Base-by-base conservation (phyloP, 2,797 vertebrate genomes). In the Orestias chungarensis region DNA sequence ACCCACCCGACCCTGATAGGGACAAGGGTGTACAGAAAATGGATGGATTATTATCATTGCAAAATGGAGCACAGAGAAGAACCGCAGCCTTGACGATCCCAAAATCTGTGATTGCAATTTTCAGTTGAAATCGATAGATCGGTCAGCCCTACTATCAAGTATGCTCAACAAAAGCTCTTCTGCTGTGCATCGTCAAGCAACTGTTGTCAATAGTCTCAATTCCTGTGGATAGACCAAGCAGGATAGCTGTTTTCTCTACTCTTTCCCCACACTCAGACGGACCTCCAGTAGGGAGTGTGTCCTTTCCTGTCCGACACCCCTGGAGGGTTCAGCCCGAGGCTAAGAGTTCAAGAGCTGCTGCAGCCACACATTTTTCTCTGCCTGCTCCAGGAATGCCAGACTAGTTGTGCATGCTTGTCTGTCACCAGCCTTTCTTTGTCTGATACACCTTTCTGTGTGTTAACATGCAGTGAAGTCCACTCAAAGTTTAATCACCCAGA, bases 401-500 rank as follows among this genome's bases (percentile, higher is more conserved):
- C 66, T 54, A 12, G 66, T 65, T 23, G 29, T 64, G 65, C 46
- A 49, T 68, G 52, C 80, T 68, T 76, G 66, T 86, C 89, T 76
- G 49, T 75, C 1, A 0, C 46, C 64, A 38, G 73, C 72, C 69
- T 86, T 86, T 83, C 76, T 85, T 82, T 80, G 74, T 84, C 76
- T 82, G 86, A 80, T 77, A 75, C 78, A 75, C 73, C 75, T 85
- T 79, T 83, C 76, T 91, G 75, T 89, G 84, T 90, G 91, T 91
- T 91, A 90, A 90, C 91, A 92, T 88, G 91, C 74, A n/a, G 84
- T 79, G 80, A 87, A 88, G 90, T 87, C 57, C 61, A 84, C 88
- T 86, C 78, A 88, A 85, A 82, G 92, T 86, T 93, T 91, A 93
- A 93, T 94, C 90, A 83, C 61, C 87, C 92, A 93, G 91, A 93